Evolutionary conservation across 2,113 vertebrate genomes (phyloP).

Genomic region (Litocranius walleri): DNA sequence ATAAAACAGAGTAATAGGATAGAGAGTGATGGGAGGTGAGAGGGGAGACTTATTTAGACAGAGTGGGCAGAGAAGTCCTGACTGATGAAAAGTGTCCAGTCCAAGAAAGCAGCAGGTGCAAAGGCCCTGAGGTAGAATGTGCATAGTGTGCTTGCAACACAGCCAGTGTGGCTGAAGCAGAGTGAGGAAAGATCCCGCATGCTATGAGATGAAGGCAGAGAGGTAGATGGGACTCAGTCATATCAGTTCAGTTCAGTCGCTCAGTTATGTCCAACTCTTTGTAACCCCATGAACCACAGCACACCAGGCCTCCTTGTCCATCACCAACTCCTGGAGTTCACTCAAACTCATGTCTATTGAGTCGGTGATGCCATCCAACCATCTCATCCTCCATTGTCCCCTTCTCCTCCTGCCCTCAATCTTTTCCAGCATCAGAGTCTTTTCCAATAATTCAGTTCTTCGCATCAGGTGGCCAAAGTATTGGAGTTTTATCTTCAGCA

Average conservation of each 20-base stretch:
- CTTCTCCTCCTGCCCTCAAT: background rate
- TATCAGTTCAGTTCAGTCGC: background rate
- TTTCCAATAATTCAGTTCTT: background rate
- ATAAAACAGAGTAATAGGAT: background rate
- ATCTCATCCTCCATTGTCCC: rapidly evolving
- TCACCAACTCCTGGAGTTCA: background rate
- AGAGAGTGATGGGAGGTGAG: background rate
- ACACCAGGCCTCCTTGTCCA: background rate
- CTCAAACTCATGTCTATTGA: no score
- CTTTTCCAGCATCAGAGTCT: background rate
- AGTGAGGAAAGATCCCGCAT: background rate
- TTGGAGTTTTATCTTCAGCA: background rate
- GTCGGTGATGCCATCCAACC: no score
- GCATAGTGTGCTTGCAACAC: background rate
- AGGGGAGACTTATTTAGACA: background rate
- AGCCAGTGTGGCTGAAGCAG: background rate
- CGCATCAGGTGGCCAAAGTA: background rate
- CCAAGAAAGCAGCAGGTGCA: background rate
- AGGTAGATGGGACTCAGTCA: background rate
- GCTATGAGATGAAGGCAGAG: background rate
- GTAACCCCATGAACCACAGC: background rate
- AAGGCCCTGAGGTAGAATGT: background rate
- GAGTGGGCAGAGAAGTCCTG: no score
- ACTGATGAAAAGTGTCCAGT: background rate
- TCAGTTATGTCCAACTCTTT: background rate